These are phyloP conservation scores for Eristalinus aeneus DNA, from an alignment of 2,888 invertebrate genomes.

Conservation along the genomic window DNA sequence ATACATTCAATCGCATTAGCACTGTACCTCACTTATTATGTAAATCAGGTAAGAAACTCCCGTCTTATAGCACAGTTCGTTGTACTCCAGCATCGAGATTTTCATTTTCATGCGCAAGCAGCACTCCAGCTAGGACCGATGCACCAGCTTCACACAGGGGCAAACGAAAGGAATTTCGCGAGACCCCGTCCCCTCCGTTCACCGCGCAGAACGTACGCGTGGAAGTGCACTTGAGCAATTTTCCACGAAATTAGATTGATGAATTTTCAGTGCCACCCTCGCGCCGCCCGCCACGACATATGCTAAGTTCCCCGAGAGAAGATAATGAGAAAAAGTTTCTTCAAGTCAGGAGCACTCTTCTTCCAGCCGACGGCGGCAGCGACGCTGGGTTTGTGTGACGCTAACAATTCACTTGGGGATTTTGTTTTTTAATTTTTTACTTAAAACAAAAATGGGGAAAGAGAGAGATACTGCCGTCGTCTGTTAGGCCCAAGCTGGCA, in stretches of 20 bases:
- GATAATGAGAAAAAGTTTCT: constrained; percentile 57
- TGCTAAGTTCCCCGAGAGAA: constrained; percentile 30
- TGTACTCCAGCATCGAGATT: no score
- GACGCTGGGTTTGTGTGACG: constrained; percentile 7
- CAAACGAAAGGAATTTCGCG: neutral
- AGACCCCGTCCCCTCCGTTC: neutral
- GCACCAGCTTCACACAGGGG: no score
- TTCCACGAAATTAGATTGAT: constrained; percentile 53
- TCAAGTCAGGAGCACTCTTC: constrained; percentile 24
- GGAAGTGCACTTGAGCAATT: constrained; percentile 36
- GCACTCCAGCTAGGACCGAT: no score
- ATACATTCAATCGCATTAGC: no score
- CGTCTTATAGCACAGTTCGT: no score
- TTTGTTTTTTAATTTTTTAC: constrained; percentile 11
- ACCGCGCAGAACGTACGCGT: neutral
- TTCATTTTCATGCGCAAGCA: no score
- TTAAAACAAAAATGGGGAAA: constrained; percentile 3
- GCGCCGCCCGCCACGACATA: constrained; percentile 2
- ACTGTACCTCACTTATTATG: no score
- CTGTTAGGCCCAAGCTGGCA: neutral
- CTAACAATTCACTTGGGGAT: constrained; percentile 44
- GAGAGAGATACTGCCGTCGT: neutral
- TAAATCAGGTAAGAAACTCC: no score
- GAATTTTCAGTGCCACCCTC: constrained; percentile 17
- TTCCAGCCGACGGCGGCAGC: neutral